Evolutionary conservation across 2,888 invertebrate species (phyloP), one percentile per base, ranked within the genome.

Genomic region (Gandaritis pyraliata): DNA sequence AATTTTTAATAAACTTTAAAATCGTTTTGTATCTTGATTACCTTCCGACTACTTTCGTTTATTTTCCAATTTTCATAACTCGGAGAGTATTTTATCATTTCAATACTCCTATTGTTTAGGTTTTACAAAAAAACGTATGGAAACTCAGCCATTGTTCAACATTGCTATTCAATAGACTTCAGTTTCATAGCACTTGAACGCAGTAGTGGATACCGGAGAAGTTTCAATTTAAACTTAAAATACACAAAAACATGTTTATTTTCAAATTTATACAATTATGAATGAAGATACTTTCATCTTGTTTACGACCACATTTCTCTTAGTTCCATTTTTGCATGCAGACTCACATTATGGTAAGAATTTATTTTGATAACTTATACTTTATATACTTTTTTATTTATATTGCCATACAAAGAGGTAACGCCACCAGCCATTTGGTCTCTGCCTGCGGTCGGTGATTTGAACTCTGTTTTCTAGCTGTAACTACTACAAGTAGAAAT

Each of bases 51-150:
- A n/a, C n/a, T n/a, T n/a, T n/a, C n/a, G 6, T 23, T 38, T 33
- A 49, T 55, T 33, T 16, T 18, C 4, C 10, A 47, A 47, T 18
- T 61, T 53, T 8, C 30, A 5, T 50, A n/a, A n/a, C n/a, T n/a
- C n/a, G n/a, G n/a, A n/a, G n/a, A n/a, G n/a, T 43, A 41, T 53
- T 56, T 74, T 79, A 82, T 82, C 83, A 77, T 80, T 84, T 84
- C 82, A 85, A 85, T 83, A 68, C 72, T 60, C 63, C 71, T 77
- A 81, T 84, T 85, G 84, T 84, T 74, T 70, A 63, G 66, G 62
- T 36, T 59, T 68, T 65, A 48, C 48, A 33, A 58, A 66, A 72
- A 71, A 65, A 66, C 65, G 73, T 66, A 67, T 58, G 60, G 62
- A 73, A 66, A 71, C 64, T 58, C 50, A 45, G n/a, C 70, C 70